Conservation (phyloP, 53 echinoderm and acorn worm genomes). For the Crossaster papposus region DNA sequence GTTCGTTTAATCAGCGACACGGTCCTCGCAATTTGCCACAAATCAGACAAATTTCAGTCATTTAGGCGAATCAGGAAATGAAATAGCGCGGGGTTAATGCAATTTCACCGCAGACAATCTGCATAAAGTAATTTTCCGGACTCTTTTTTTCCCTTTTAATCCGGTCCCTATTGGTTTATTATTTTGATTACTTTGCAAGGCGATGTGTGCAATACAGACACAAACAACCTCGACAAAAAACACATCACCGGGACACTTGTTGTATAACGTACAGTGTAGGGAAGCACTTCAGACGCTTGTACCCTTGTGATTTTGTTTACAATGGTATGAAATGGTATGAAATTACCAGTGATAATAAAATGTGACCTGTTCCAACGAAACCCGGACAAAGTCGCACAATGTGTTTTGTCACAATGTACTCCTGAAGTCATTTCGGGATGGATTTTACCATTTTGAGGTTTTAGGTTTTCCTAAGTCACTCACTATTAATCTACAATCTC, state of each 20-base stretch:
- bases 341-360: too few species aligned
- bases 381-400: too few species aligned
- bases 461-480: too few species aligned
- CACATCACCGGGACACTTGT: background rate
- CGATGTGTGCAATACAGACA: background rate
- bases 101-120: slow-evolving; percentile 30
- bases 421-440: too few species aligned
- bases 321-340: too few species aligned
- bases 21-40: slow-evolving; percentile 39
- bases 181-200: background rate
- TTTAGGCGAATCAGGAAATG: slow-evolving; percentile 49
- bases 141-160: slow-evolving; percentile 20
- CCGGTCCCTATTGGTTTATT: slow-evolving; percentile 2
- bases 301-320: too few species aligned
- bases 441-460: too few species aligned
- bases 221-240: background rate
- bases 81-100: slow-evolving; percentile 32
- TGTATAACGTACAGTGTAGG: background rate
- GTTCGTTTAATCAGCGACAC: slow-evolving; percentile 51
- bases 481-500: too few species aligned
- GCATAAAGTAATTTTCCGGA: slow-evolving; percentile 39
- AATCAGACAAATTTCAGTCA: slow-evolving; percentile 48
- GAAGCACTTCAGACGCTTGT: background rate
- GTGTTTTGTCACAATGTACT: too few species aligned
- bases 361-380: too few species aligned